These are phyloP conservation scores for Tiliacea aurago DNA, from an alignment of 2,888 invertebrate genomes.

Conservation along the genomic window DNA sequence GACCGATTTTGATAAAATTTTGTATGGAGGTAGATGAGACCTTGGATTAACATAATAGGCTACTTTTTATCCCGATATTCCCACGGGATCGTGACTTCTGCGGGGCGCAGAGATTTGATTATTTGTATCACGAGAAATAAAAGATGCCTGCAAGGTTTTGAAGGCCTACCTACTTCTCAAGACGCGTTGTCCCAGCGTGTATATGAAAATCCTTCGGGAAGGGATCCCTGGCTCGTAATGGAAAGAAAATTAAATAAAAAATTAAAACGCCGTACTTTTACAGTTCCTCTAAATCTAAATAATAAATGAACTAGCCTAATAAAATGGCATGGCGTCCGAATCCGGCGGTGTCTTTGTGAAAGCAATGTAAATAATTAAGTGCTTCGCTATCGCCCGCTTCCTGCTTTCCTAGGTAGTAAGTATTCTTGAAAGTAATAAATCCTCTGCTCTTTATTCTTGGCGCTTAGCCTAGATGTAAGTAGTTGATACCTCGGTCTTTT, in stretches of 20 bases:
- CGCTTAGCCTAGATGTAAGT: neutral
- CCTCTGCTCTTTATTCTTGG: conserved; percentile 11
- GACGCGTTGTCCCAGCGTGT: neutral
- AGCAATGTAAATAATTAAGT: conserved; percentile 44
- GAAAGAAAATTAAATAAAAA: conserved; percentile 1
- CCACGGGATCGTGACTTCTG: too few species aligned
- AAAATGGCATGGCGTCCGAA: conserved; percentile 25
- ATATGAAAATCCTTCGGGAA: neutral
- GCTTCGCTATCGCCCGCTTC: neutral
- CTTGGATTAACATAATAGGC: too few species aligned
- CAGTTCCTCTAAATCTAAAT: conserved; percentile 30
- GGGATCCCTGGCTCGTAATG: neutral
- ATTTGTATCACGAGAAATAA: neutral
- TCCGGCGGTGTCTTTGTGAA: conserved; percentile 22
- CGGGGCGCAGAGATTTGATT: too few species aligned
- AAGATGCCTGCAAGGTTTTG: neutral
- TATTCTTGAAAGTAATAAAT: conserved; percentile 16
- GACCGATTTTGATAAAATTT: too few species aligned
- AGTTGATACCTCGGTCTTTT: neutral
- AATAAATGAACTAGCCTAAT: conserved; percentile 30
- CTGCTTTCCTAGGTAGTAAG: neutral
- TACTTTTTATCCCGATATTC: too few species aligned
- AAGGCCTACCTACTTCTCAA: neutral
- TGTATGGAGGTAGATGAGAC: too few species aligned
- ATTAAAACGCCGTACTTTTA: neutral